Conservation (phyloP, 2,113 vertebrate species). For the Alligator mississippiensis region DNA sequence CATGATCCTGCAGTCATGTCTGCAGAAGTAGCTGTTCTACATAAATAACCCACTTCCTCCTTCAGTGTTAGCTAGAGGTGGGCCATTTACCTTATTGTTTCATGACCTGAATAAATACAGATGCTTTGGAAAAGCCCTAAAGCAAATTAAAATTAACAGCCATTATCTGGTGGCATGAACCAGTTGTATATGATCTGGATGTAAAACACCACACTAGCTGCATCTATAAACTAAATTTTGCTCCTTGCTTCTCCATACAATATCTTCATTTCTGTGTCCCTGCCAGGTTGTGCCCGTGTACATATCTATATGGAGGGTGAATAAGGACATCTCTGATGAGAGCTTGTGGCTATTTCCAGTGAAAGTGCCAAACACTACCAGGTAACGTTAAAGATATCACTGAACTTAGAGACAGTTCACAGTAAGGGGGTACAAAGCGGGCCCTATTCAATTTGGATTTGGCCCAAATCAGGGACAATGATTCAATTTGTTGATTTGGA, state of each 20-base stretch:
- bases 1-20: neutral
- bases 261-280: neutral
- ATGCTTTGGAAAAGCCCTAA: neutral
- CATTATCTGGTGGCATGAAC: neutral
- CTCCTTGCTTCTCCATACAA: neutral
- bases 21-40: neutral
- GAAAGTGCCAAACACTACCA: neutral
- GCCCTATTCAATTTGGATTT: too few relatives aligned
- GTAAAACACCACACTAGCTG: neutral
- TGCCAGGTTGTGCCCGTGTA: accelerated
- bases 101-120: neutral
- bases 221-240: neutral
- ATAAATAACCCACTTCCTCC: neutral
- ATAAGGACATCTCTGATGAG: neutral
- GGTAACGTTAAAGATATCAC: neutral
- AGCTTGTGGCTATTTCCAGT: neutral
- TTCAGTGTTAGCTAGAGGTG: neutral
- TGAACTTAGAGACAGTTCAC: neutral
- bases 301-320: neutral
- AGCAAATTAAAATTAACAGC: neutral
- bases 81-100: neutral
- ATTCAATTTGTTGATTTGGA: too few relatives aligned
- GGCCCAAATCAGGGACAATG: too few relatives aligned
- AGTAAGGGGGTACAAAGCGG: too few relatives aligned
- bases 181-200: neutral